Evolutionary conservation across 2,113 vertebrate species (phyloP).

Genomic region (Anoura caudifer): DNA sequence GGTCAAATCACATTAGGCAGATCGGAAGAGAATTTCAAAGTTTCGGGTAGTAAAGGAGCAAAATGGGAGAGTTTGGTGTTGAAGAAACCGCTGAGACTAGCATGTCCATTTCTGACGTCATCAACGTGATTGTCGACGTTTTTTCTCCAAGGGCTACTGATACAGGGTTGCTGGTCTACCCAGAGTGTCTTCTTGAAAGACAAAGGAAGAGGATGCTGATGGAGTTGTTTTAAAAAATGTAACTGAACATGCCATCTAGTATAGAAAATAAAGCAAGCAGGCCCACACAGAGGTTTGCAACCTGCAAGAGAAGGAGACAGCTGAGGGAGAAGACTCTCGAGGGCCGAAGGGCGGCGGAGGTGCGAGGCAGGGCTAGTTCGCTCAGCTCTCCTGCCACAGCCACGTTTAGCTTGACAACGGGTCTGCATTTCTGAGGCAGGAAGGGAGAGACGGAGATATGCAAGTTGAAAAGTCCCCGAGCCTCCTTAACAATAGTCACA

Average conservation of each 20-base stretch:
- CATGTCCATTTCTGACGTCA: background rate
- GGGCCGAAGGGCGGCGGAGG: background rate
- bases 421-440: background rate
- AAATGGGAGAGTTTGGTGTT: background rate
- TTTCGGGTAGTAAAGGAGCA: background rate
- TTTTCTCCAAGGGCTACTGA: background rate
- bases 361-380: background rate
- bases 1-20: background rate
- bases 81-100: background rate
- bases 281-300: background rate
- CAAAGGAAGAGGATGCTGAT: background rate
- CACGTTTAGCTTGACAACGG: fast-evolving
- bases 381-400: background rate
- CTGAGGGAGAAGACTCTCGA: background rate
- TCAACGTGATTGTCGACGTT: background rate
- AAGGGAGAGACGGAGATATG: background rate
- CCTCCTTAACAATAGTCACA: background rate
- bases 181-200: background rate
- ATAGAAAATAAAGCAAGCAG: background rate
- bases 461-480: background rate
- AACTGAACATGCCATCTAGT: background rate
- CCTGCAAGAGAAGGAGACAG: background rate
- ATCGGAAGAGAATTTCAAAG: background rate
- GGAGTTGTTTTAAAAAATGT: background rate
- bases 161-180: background rate